Evolutionary conservation across 2,888 invertebrate genomes (phyloP).

Genomic region (Ctena decussata): DNA sequence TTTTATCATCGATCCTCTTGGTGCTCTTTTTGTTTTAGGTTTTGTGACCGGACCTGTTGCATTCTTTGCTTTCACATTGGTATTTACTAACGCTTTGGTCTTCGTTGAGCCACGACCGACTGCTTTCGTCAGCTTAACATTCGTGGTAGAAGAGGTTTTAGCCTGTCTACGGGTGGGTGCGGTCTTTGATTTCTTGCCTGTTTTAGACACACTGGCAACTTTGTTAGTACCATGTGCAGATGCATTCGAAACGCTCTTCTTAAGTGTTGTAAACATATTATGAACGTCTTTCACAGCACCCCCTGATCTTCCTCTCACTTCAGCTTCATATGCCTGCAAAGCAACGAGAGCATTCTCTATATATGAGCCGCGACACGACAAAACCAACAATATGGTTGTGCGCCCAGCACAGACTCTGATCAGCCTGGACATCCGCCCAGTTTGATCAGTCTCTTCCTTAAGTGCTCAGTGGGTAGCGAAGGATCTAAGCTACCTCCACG

Average conservation of each 20-base stretch:
- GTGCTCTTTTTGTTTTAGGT: neutral
- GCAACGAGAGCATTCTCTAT: too few species aligned
- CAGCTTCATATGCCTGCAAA: conserved; percentile 10
- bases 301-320: neutral
- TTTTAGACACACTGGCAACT: neutral
- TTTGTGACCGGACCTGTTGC: neutral
- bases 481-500: too few species aligned
- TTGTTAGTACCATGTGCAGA: neutral
- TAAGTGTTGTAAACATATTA: conserved; percentile 29
- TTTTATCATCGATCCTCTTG: neutral
- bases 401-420: too few species aligned
- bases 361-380: too few species aligned
- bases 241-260: conserved; percentile 35
- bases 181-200: neutral
- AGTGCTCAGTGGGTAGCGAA: too few species aligned
- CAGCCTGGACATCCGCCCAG: too few species aligned
- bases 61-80: neutral
- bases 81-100: neutral
- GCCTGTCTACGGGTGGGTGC: neutral
- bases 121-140: too few species aligned
- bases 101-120: too few species aligned
- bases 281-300: conserved; percentile 20
- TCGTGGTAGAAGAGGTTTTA: neutral
- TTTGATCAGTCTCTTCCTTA: too few species aligned
- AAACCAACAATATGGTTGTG: too few species aligned